Conservation (phyloP, 2,113 vertebrate genomes). For the Catharus fuscescens region DNA sequence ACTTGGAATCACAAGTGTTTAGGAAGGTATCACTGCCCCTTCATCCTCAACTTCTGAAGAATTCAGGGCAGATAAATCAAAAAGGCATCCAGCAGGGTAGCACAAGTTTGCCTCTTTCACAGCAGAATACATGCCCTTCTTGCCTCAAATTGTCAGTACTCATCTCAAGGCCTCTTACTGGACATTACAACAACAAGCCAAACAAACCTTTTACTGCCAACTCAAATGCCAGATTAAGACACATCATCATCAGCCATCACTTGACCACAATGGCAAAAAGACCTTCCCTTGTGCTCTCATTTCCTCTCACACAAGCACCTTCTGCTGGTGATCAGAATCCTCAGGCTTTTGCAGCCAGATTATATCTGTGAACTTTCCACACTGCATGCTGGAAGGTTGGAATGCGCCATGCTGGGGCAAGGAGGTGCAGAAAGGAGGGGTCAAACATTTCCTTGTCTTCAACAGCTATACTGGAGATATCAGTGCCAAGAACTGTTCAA, state of each 20-base stretch:
- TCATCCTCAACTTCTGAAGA: not conserved
- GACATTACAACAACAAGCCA: not conserved
- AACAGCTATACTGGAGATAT: not conserved
- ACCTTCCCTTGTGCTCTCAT: not conserved
- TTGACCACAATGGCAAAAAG: not conserved
- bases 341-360: not conserved
- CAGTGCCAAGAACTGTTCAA: not conserved
- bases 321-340: not conserved
- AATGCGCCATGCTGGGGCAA: not conserved
- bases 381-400: not conserved
- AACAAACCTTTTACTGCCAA: not conserved
- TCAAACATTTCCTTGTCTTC: not conserved
- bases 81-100: not conserved
- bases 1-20: not conserved
- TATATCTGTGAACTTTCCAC: not conserved
- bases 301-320: not conserved
- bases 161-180: not conserved
- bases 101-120: not conserved
- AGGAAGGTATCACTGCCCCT: not conserved
- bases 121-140: not conserved
- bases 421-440: fast-evolving
- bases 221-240: not conserved
- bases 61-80: not conserved
- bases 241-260: not conserved
- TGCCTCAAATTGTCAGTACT: not conserved